Conservation (phyloP, 53 echinoderm and acorn worm species). For the Glandiceps talaboti region DNA sequence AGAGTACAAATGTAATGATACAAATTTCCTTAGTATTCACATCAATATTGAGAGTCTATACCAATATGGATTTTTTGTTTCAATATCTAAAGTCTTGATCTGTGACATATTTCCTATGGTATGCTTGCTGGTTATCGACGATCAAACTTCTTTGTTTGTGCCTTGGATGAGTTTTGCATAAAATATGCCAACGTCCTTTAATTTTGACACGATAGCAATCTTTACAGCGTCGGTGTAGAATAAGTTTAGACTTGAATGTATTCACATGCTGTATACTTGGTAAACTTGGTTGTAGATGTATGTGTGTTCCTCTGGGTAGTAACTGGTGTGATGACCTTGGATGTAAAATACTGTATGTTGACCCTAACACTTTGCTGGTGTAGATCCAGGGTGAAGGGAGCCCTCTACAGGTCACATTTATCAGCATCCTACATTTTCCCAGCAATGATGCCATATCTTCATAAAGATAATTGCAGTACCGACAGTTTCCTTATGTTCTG, state of each 20-base stretch:
- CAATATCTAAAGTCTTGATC: background rate
- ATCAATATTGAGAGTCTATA: background rate
- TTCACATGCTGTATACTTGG: background rate
- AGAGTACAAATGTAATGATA: background rate
- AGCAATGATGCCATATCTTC: background rate
- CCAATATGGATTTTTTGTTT: conserved; percentile 3
- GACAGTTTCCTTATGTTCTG: too few species aligned
- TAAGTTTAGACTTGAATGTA: background rate
- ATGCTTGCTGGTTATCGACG: background rate
- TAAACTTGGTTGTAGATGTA: background rate
- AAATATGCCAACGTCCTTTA: conserved; percentile 39
- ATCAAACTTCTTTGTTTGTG: conserved; percentile 56
- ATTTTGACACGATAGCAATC: conserved; percentile 60
- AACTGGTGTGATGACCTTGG: background rate
- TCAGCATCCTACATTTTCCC: background rate
- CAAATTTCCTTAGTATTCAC: background rate
- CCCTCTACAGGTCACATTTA: background rate
- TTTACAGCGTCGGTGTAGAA: conserved; percentile 40
- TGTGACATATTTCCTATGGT: background rate
- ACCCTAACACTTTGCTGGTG: background rate
- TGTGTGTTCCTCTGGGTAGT: background rate
- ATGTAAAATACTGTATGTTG: background rate
- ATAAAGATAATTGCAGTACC: too few species aligned
- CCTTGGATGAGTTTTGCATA: conserved; percentile 68
- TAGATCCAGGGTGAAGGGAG: background rate